A percentile compares a stretch with the other conserved stretches of the same genome.
Evolutionary conservation across 35 echinoderm and acorn worm genomes (phyloP).

Genomic region (Diadema setosum): DNA sequence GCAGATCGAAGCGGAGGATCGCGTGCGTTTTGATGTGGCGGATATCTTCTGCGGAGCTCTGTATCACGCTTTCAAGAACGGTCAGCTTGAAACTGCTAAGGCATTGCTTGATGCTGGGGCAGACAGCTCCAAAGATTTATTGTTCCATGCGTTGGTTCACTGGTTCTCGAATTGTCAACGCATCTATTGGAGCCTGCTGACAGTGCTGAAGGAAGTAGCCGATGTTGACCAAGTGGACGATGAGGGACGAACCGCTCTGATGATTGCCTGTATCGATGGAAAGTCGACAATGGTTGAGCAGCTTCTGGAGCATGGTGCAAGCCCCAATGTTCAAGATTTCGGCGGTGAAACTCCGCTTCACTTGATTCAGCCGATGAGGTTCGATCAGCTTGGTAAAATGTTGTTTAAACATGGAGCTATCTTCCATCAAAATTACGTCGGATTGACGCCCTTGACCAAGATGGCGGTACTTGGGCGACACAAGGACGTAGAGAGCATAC

Average conservation of each 20-base stretch:
- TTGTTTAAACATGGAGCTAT: background rate
- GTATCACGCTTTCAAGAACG: conserved; percentile 2
- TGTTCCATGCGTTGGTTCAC: background rate
- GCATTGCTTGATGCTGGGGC: background rate
- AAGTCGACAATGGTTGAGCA: background rate
- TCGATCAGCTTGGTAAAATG: background rate
- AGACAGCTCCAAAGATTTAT: background rate
- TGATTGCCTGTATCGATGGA: background rate
- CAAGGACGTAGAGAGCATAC: background rate
- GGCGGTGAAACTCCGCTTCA: background rate
- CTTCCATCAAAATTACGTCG: background rate
- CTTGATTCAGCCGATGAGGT: background rate
- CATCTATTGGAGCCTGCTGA: background rate
- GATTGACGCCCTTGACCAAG: background rate
- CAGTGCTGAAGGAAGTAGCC: background rate
- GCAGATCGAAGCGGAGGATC: background rate
- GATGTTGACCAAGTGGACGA: background rate
- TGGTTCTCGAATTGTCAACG: background rate
- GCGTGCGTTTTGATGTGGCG: background rate
- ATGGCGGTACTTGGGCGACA: background rate
- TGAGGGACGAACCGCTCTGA: background rate
- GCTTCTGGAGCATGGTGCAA: background rate
- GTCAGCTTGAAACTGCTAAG: background rate
- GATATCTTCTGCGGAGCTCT: background rate
- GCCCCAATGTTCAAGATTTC: background rate